Percentiles rank a stretch among this genome's conserved stretches.
Conservation (phyloP, 1,140 invertebrate species). For the Drosophila bocki region DNA sequence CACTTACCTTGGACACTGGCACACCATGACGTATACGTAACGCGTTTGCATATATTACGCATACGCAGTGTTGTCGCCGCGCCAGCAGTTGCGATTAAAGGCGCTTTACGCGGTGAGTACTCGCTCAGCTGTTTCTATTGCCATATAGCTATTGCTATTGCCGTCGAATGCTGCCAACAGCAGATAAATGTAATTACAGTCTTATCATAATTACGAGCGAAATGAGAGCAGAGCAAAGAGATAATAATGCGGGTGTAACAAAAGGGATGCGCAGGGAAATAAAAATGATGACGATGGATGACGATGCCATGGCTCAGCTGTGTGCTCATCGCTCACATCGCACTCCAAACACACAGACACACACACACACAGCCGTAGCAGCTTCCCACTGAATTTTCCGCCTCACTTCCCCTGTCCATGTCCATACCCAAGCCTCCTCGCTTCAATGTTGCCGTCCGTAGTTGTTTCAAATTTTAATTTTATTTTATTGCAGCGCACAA, state of each 20-base stretch:
- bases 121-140: conserved; percentile 29
- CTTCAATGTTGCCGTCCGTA: conserved; percentile 37
- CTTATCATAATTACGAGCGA: conserved; percentile 78
- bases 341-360: conserved; percentile 11
- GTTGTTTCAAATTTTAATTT: conserved; percentile 79
- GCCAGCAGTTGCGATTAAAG: conserved; percentile 19
- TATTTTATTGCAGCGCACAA: conserved; percentile 80
- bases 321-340: conserved; percentile 35
- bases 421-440: not conserved
- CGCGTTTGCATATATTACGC: conserved; percentile 59
- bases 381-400: conserved; percentile 11
- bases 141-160: conserved; percentile 5
- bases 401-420: not conserved
- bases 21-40: conserved; percentile 64
- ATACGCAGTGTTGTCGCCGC: conserved; percentile 62
- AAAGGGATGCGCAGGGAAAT: conserved; percentile 15
- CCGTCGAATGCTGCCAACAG: conserved; percentile 58
- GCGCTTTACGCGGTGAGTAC: conserved; percentile 25
- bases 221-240: conserved; percentile 44
- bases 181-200: conserved; percentile 82
- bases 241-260: conserved; percentile 31
- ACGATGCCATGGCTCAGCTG: conserved; percentile 60
- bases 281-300: conserved; percentile 68
- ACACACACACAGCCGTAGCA: not conserved
- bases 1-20: conserved; percentile 53